phyloP scores from a whole-genome alignment of 2,888 invertebrate genomes.

The Steinernema carpocapsae region DNA sequence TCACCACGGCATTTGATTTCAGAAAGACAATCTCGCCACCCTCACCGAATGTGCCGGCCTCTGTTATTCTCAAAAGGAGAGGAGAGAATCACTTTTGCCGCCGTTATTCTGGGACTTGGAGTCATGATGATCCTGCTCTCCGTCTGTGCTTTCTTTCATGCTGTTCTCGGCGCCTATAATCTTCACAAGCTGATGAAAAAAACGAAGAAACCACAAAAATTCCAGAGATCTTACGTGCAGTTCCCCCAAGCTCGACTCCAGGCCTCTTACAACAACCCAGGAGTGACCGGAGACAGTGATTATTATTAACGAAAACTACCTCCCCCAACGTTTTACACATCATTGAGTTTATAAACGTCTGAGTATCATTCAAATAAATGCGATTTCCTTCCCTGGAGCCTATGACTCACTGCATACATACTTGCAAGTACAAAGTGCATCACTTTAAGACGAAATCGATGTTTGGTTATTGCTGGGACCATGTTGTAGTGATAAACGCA shows the following conservation, averaged over 20 bases:
- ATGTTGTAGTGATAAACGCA: no score
- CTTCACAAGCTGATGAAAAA: not conserved
- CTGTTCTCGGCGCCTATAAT: not conserved
- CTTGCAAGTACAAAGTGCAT: not conserved
- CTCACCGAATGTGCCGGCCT: not conserved
- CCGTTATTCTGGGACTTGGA: not conserved
- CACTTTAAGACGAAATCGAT: not conserved
- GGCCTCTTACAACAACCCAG: constrained; percentile 6
- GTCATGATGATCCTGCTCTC: not conserved
- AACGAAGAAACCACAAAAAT: not conserved
- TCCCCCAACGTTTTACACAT: not conserved
- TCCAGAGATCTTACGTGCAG: not conserved
- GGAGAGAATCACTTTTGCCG: constrained; percentile 3
- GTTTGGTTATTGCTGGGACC: no score
- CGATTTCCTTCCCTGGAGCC: not conserved
- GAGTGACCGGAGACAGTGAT: constrained; percentile 6
- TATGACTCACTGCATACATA: not conserved
- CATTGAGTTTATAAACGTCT: not conserved
- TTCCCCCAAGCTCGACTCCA: not conserved
- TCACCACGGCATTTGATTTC: not conserved
- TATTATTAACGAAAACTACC: not conserved
- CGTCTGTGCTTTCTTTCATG: not conserved
- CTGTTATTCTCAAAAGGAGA: not conserved
- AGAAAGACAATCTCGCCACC: not conserved
- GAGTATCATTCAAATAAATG: not conserved